Evolutionary conservation across 2,797 vertebrate genomes (phyloP), one percentile per base, ranked within the genome.

Genomic region (Fundulus diaphanus): DNA sequence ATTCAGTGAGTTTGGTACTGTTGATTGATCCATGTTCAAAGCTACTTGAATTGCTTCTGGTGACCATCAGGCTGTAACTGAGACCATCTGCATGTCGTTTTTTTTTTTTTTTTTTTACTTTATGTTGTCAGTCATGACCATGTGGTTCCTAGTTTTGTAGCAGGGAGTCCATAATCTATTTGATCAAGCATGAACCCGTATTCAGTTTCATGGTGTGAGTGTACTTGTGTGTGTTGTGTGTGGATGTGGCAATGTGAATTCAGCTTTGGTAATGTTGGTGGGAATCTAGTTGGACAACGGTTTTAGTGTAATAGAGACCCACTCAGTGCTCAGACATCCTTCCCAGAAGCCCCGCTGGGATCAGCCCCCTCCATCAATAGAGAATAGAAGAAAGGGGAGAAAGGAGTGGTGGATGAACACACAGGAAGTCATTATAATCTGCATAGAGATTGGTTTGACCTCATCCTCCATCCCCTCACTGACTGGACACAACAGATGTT

Each of bases 401-500:
- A 35, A 46, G 35, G 54, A 24, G 18, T 70, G 56, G 37, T 35
- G 77, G 27, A 66, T 37, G 67, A 75, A 85, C 84, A 85, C 81
- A 91, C 86, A 92, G 93, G 92, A 94, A 94, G 92, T 93, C 82
- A 75, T 87, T 89, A 79, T 79, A 89, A 85, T 93, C 89, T 87
- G 85, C 89, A 88, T 85, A 76, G 85, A 89, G 90, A 94, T 92
- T 87, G 85, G 81, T 91, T 90, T 93, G 92, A 93, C 92, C 90
- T 87, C 77, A 75, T 42, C 67, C 0, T 83, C 88, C 90, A 85
- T 83, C 85, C 88, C 80, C 83, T 85, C 85, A 79, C 84, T 90
- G 92, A 94, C 90, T 87, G 90, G 90, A 92, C 78, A 68, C 88
- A 93, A 87, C 95, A 95, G 95, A 95, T 95, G 95, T 95, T 93